Evolutionary conservation across 2,888 invertebrate genomes (phyloP).

Genomic region (Drosophila seclusa): DNA sequence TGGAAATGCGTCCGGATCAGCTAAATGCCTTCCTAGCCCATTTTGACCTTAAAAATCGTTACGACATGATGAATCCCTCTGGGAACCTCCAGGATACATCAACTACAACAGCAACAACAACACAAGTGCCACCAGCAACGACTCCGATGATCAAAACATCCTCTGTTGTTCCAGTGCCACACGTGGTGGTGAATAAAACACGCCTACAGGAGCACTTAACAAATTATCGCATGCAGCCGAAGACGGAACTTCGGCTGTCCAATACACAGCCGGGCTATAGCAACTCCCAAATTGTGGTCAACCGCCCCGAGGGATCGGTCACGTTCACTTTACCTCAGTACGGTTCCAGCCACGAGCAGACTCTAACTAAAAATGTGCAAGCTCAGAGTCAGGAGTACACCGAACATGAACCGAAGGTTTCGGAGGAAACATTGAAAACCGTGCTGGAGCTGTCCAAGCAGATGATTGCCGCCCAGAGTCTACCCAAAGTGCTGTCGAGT

Average conservation of each 20-base stretch:
- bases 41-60: constrained; percentile 83
- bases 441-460: constrained; percentile 84
- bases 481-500: constrained; percentile 81
- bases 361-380: not conserved
- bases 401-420: constrained; percentile 81
- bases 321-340: constrained; percentile 79
- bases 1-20: constrained; percentile 83
- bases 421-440: constrained; percentile 84
- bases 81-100: constrained; percentile 10
- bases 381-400: constrained; percentile 60
- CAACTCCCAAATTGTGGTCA: constrained; percentile 84
- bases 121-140: constrained; percentile 13
- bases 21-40: constrained; percentile 84
- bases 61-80: constrained; percentile 71
- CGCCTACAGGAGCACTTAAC: constrained; percentile 56
- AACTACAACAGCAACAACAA: not conserved
- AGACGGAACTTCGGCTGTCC: constrained; percentile 80
- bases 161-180: constrained; percentile 22
- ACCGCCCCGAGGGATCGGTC: constrained; percentile 84
- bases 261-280: constrained; percentile 76
- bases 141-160: constrained; percentile 5
- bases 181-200: constrained; percentile 54
- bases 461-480: constrained; percentile 84
- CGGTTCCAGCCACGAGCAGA: constrained; percentile 44
- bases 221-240: constrained; percentile 71